phyloP scores from a whole-genome alignment of 2,797 vertebrate species.

The Aselliscus stoliczkanus region DNA sequence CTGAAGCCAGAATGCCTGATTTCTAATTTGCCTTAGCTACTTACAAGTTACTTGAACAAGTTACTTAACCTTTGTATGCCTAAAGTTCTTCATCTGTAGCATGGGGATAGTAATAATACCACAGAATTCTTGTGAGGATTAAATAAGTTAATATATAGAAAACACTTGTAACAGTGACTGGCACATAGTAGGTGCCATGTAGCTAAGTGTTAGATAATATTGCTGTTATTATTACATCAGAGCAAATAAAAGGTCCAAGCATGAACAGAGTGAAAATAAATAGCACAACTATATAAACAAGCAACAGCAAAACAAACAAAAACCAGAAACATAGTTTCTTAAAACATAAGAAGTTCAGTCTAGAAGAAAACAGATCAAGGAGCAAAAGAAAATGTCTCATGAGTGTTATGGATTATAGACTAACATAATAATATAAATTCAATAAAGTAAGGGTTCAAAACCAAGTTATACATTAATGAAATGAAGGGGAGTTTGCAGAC shows the following conservation, averaged over 20 bases:
- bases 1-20: not conserved
- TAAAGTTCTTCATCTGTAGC: not conserved
- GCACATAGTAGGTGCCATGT: not conserved
- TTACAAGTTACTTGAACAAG: not conserved
- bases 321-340: not conserved
- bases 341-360: not conserved
- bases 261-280: not conserved
- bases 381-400: not conserved
- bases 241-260: not conserved
- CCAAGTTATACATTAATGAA: not conserved
- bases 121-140: not conserved
- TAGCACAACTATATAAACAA: not conserved
- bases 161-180: not conserved
- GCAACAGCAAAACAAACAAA: not conserved
- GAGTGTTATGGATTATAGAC: not conserved
- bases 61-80: not conserved
- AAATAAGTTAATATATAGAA: not conserved
- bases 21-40: not conserved
- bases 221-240: not conserved
- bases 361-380: not conserved
- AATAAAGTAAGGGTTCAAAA: not conserved
- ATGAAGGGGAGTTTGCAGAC: not conserved
- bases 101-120: not conserved
- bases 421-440: not conserved
- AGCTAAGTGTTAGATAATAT: not conserved